Base-by-base conservation (phyloP, 2,888 invertebrate species). In the Rugalucina vietnamica region DNA sequence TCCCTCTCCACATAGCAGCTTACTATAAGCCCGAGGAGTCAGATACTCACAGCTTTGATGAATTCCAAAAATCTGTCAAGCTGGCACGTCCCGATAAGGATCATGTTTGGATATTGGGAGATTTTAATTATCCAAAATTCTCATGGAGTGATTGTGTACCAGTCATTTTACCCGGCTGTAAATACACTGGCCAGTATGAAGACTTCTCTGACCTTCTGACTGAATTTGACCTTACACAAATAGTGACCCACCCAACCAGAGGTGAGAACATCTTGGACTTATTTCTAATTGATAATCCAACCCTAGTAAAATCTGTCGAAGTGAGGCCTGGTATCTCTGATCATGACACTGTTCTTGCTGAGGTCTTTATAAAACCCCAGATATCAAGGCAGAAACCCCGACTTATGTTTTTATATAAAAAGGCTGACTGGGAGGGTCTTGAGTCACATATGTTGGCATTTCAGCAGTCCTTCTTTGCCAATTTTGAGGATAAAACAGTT, bases 351-450 rank as follows among this genome's bases (percentile, higher is more conserved):
- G 60, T 60, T 21, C 60, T 60, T 3, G 27, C 60, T 27, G 60
- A 60, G 60, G 60, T 60, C 18, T 60, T 60, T 18, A 60, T 60
- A 27, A 60, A 60, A 27, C 60, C 27, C 4, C 60, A 60, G 29
- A 60, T 60, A 3, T 60, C 60, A 24, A 60, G 29, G 29, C 60
- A 60, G 60, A 60, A 29, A 60, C 60, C 60, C 4, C 27, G 60
- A 60, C 60, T 60, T 27, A 60, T 72, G 72, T 72, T 3, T 29
- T 72, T 80, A 18, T 80, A 50, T 75, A 43, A 49, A 24, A 80
- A 71, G 32, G 43, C 43, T 43, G 43, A 43, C 43, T 43, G 18
- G 18, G 43, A 8, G 8, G 43, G 43, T 43, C 43, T 43, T 12
- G 43, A 43, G 18, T 12, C 43, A 43, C 8, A 43, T 18, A 43